These are phyloP conservation scores for Harpagifer antarcticus DNA, from an alignment of 2,797 vertebrate genomes.

Conservation along the genomic window DNA sequence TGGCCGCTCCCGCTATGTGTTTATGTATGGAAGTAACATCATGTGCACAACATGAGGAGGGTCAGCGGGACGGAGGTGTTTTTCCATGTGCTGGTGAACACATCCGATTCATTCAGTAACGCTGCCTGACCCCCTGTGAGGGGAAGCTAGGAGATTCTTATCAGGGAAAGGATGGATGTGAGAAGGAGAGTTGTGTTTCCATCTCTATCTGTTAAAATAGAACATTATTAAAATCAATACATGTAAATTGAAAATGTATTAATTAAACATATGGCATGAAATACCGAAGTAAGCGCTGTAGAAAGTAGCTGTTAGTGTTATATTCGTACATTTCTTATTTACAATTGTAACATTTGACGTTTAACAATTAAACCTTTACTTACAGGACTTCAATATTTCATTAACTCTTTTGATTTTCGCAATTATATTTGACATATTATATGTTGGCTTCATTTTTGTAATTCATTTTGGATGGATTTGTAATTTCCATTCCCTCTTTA, in stretches of 20 bases:
- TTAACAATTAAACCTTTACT: not conserved
- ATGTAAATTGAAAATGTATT: not conserved
- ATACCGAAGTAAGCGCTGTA: too few relatives aligned
- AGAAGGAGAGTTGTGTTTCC: not conserved
- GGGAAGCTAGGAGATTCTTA: slow-evolving; percentile 13
- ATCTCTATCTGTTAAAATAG: not conserved
- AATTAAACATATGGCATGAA: too few relatives aligned
- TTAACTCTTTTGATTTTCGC: too few relatives aligned
- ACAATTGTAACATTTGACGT: too few relatives aligned
- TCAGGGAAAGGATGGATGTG: not conserved
- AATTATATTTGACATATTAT: not conserved
- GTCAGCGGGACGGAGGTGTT: slow-evolving; percentile 63
- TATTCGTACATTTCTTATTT: not conserved
- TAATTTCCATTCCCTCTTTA: not conserved
- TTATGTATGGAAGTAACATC: slow-evolving; percentile 76
- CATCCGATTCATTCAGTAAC: slow-evolving; percentile 42
- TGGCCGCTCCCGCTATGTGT: slow-evolving; percentile 71
- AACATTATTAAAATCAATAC: not conserved
- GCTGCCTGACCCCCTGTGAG: slow-evolving; percentile 18
- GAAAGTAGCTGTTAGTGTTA: too few relatives aligned
- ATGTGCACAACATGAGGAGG: slow-evolving; percentile 63
- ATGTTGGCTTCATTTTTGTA: slow-evolving; percentile 5
- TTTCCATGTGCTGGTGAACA: slow-evolving; percentile 57
- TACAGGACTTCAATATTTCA: not conserved
- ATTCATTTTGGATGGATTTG: not conserved